Percentiles rank a stretch among this genome's conserved stretches.
These are phyloP conservation scores for Chouioia cunea DNA, from an alignment of 2,888 invertebrate species.

Conservation along the genomic window DNA sequence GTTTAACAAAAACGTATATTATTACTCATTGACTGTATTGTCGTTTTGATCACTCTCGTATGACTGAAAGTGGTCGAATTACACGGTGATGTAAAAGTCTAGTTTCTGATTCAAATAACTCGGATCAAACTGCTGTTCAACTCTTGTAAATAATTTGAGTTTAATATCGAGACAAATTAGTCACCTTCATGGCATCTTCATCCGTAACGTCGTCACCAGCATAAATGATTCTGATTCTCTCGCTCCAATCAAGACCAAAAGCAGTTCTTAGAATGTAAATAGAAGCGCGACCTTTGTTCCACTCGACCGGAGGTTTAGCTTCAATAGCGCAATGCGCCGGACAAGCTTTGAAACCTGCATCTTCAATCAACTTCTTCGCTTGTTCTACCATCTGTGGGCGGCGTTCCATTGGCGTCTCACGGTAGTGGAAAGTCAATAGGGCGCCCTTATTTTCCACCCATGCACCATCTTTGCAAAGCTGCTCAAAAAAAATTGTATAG, in stretches of 20 bases:
- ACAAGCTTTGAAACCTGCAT: constrained; percentile 83
- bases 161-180: too few species aligned
- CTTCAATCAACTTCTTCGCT: constrained; percentile 80
- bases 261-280: constrained; percentile 91
- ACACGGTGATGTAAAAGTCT: too few species aligned
- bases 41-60: too few species aligned
- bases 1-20: constrained; percentile 13
- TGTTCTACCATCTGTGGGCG: constrained; percentile 79
- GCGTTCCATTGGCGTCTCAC: constrained; percentile 81
- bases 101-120: too few species aligned
- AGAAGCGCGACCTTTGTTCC: constrained; percentile 92
- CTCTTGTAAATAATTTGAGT: constrained; percentile 2
- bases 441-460: constrained; percentile 95
- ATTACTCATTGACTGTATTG: too few species aligned
- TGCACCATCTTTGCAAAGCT: constrained; percentile 88
- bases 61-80: too few species aligned
- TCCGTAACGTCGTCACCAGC: constrained; percentile 91
- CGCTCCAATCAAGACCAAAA: constrained; percentile 93
- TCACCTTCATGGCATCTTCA: constrained; percentile 90
- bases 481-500: constrained; percentile 25
- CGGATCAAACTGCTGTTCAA: too few species aligned
- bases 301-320: constrained; percentile 89
- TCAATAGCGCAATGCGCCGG: constrained; percentile 90
- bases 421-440: constrained; percentile 87
- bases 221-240: constrained; percentile 89